Conservation (phyloP, 2,113 vertebrate species). For the Myotis yumanensis region DNA sequence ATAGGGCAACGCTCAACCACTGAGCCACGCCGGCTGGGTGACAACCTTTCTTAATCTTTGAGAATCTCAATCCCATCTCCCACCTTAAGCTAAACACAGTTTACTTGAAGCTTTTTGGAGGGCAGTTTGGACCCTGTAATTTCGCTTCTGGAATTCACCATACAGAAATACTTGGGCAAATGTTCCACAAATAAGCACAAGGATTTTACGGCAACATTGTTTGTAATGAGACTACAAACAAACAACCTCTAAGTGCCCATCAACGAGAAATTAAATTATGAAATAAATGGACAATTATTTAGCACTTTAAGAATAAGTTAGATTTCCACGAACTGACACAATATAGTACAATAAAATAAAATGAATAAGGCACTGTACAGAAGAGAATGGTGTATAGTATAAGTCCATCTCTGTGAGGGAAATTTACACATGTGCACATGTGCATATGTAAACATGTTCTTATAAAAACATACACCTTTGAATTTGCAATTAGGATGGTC, state of each 20-base stretch:
- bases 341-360: slow-evolving; percentile 6
- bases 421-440: not conserved
- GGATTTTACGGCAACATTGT: slow-evolving; percentile 10
- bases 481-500: slow-evolving; percentile 13
- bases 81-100: slow-evolving; percentile 44
- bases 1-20: too few relatives aligned
- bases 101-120: slow-evolving; percentile 26
- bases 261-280: slow-evolving; percentile 12
- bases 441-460: not conserved
- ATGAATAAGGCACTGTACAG: not conserved
- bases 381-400: not conserved
- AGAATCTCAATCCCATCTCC: slow-evolving; percentile 2
- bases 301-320: slow-evolving; percentile 14
- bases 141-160: slow-evolving; percentile 60
- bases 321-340: not conserved
- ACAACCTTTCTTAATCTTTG: slow-evolving; percentile 38
- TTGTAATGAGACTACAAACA: not conserved
- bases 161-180: slow-evolving; percentile 62
- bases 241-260: slow-evolving; percentile 5
- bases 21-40: too few relatives aligned
- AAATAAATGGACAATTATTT: slow-evolving; percentile 39
- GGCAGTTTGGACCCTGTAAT: slow-evolving; percentile 51
- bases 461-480: not conserved
- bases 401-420: not conserved
- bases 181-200: slow-evolving; percentile 43